Evolutionary conservation across 2,888 invertebrate genomes (phyloP).

Genomic region (Caenorhabditis sp.): DNA sequence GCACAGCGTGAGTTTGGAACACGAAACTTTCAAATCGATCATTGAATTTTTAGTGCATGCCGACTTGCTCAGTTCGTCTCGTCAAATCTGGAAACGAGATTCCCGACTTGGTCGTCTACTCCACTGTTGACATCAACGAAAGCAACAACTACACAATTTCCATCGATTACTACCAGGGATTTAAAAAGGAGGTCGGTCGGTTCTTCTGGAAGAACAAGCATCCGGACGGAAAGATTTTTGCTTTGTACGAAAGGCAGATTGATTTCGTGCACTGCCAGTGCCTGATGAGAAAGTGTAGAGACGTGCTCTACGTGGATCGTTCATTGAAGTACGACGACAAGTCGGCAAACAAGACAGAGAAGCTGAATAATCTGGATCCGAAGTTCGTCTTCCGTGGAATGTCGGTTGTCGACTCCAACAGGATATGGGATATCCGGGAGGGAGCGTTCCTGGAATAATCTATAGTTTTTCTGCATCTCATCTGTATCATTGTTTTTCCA

Average conservation of each 20-base stretch:
- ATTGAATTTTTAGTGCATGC: conserved; percentile 19
- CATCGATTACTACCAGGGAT: conserved; percentile 8
- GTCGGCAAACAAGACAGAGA: background rate
- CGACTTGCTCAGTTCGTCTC: conserved; percentile 36
- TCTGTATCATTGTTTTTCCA: too few relatives aligned
- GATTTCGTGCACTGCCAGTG: conserved; percentile 37
- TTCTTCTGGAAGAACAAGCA: conserved; percentile 2
- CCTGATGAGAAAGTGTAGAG: conserved; percentile 3
- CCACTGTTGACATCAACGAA: background rate
- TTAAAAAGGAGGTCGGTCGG: background rate
- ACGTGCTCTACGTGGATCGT: conserved; percentile 24
- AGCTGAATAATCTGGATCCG: background rate
- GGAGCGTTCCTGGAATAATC: conserved; percentile 4
- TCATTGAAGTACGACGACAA: background rate
- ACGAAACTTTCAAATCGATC: background rate
- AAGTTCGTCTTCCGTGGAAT: conserved; percentile 14
- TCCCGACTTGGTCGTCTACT: conserved; percentile 34
- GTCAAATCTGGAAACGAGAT: conserved; percentile 10
- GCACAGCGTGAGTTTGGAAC: conserved; percentile 26
- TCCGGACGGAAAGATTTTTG: conserved; percentile 21
- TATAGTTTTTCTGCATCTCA: too few relatives aligned
- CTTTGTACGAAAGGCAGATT: background rate
- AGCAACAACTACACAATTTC: background rate
- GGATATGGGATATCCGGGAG: conserved; percentile 1
- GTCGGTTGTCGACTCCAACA: background rate